Percentiles rank a stretch among this genome's conserved stretches.
Conservation (phyloP, 1,140 invertebrate species). For the Acromyrmex heyeri region DNA sequence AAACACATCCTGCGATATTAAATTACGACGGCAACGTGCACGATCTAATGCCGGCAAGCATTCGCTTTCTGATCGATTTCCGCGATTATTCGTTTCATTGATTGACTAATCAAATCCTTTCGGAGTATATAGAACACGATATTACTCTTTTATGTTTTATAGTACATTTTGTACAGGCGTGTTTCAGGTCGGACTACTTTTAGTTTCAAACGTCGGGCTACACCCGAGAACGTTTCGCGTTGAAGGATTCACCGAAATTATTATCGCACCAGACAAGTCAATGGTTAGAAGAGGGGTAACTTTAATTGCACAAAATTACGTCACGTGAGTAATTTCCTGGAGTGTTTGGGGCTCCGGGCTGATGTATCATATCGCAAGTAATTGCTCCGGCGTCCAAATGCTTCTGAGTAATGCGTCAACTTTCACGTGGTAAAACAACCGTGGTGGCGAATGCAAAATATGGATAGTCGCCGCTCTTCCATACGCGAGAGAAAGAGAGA, state of each 20-base stretch:
- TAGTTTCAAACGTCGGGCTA: not conserved
- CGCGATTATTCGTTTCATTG: not conserved
- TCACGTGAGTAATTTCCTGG: slow-evolving; percentile 30
- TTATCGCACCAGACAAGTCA: not conserved
- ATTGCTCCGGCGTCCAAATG: slow-evolving; percentile 28
- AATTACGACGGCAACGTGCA: slow-evolving; percentile 23
- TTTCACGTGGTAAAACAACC: slow-evolving; percentile 45
- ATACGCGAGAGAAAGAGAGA: not conserved
- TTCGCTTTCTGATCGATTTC: not conserved
- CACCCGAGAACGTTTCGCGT: not conserved
- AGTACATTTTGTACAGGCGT: not conserved
- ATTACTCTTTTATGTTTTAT: not conserved
- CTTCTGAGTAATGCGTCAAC: slow-evolving; percentile 54
- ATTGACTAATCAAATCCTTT: not conserved
- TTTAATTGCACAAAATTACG: slow-evolving; percentile 44
- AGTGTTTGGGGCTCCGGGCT: not conserved
- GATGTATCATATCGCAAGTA: slow-evolving; percentile 42
- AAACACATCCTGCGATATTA: slow-evolving; percentile 28
- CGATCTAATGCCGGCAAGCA: slow-evolving; percentile 1
- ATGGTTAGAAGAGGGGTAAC: not conserved
- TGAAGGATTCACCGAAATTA: slow-evolving; percentile 23
- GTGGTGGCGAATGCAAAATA: slow-evolving; percentile 33
- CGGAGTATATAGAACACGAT: not conserved
- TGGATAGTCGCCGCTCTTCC: not conserved
- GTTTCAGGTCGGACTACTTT: not conserved